Evolutionary conservation across 2,113 vertebrate genomes (phyloP).

Genomic region (Sphyrna mokarran): DNA sequence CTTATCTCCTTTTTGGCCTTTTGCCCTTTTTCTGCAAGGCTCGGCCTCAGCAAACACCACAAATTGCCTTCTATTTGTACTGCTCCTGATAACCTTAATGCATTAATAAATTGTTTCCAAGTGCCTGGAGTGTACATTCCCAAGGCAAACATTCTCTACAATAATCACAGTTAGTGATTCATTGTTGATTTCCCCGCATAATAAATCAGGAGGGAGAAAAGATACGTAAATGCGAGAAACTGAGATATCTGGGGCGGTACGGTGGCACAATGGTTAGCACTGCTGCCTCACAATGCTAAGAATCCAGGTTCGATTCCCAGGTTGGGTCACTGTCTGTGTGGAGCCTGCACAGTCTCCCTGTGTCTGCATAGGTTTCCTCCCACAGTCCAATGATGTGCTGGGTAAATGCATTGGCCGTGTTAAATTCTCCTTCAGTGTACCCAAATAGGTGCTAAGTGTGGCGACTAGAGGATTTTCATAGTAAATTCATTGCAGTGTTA

Average conservation of each 20-base stretch:
- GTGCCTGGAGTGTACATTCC: background rate
- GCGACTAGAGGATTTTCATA: too few species aligned
- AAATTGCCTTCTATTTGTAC: background rate
- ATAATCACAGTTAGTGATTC: background rate
- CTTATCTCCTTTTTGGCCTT: background rate
- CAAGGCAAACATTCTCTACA: background rate
- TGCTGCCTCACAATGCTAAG: too few species aligned
- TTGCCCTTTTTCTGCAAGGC: background rate
- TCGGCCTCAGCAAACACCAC: background rate
- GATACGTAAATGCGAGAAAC: background rate
- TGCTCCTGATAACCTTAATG: background rate
- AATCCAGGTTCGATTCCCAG: too few species aligned
- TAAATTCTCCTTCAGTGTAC: too few species aligned
- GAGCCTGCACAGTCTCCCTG: too few species aligned
- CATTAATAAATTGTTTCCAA: background rate
- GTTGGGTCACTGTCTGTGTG: too few species aligned
- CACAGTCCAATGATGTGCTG: too few species aligned
- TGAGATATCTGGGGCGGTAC: background rate
- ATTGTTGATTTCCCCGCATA: background rate
- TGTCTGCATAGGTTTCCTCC: too few species aligned
- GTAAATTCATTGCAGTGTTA: too few species aligned
- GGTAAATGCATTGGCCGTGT: too few species aligned
- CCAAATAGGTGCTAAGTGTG: too few species aligned
- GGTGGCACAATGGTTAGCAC: too few species aligned
- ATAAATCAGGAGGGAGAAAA: background rate